phyloP scores from a whole-genome alignment of 2,113 vertebrate species.

The Gopherus flavomarginatus region DNA sequence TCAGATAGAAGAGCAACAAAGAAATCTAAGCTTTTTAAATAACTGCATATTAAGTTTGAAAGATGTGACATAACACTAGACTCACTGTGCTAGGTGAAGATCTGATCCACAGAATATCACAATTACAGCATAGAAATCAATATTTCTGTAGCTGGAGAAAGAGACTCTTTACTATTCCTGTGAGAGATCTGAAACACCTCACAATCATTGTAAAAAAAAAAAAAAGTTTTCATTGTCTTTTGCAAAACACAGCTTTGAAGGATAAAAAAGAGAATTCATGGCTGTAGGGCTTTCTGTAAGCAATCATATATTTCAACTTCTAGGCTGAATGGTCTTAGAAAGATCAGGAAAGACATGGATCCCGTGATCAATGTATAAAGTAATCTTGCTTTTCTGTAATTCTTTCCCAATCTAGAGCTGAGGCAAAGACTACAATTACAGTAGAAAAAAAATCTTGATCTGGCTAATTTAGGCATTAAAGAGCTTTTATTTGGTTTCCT shows the following conservation, averaged over 20 bases:
- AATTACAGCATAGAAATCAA: conserved; percentile 60
- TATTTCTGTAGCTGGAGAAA: conserved; percentile 48
- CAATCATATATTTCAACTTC: conserved; percentile 19
- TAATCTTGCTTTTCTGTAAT: not conserved
- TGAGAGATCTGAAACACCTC: conserved; percentile 43
- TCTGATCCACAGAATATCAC: conserved; percentile 59
- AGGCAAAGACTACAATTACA: not conserved
- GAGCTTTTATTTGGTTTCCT: not conserved
- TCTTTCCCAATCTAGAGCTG: not conserved
- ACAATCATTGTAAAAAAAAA: conserved; percentile 25
- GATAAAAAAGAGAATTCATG: conserved; percentile 15
- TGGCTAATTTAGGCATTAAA: not conserved
- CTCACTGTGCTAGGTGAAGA: conserved; percentile 44
- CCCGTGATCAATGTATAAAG: conserved; percentile 36
- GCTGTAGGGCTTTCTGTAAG: conserved; percentile 8
- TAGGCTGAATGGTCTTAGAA: not conserved
- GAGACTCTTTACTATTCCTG: conserved; percentile 38
- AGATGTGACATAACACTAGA: conserved; percentile 16
- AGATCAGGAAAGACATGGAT: not conserved
- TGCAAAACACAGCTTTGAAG: conserved; percentile 43
- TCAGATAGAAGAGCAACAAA: conserved; percentile 5
- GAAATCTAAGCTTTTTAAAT: conserved; percentile 32
- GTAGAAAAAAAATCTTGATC: not conserved
- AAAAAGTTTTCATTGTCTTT: conserved; percentile 52
- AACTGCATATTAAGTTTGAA: conserved; percentile 24